Base-by-base conservation (phyloP, 2,113 vertebrate species). In the Archocentrus centrarchus region DNA sequence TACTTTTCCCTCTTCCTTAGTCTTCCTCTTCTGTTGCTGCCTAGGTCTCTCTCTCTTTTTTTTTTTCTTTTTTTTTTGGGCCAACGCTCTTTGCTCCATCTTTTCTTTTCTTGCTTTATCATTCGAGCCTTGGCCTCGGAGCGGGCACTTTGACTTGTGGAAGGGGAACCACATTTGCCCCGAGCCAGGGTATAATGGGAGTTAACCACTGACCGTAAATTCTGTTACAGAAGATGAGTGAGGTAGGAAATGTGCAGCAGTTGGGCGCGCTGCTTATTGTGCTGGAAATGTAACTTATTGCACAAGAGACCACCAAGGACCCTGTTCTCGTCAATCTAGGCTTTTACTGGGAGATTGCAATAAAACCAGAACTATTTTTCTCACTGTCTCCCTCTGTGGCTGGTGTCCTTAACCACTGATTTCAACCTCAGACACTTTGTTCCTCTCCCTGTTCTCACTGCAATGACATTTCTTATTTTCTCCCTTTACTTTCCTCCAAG, bases 201-300 rank as follows among this genome's bases (percentile, higher is more conserved):
- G 91, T 88, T 93, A 91, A 93, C 84, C 32, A 47, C 83, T 59
- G 86, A 81, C 84, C 1, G 68, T 93, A 93, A 93, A 94, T 90
- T 83, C 58, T 64, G 83, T 76, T 6, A 44, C 77, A 64, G 88
- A 78, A 86, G 91, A 92, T 83, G 84, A 83, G 84, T 66, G 91
- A 79, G 81, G 61, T 41, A 59, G 63, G 63, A 55, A 81, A 88
- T 32, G 83, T 68, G 82, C 53, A 55, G 73, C 59, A 22, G 78
- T 62, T 85, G 85, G 81, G 59, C 20, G 20, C 50, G 3, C 81
- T 61, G 82, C 75, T 86, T 94, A 93, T 91, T 87, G 90, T 86
- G 79, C 60, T 81, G 81, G 85, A 91, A 89, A 90, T 59, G 59
- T 89, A 90, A 92, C 66, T 90, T 89, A 93, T 93, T 86, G 80